These are phyloP conservation scores for Cossypha caffra DNA, from an alignment of 2,797 vertebrate species.

Conservation along the genomic window DNA sequence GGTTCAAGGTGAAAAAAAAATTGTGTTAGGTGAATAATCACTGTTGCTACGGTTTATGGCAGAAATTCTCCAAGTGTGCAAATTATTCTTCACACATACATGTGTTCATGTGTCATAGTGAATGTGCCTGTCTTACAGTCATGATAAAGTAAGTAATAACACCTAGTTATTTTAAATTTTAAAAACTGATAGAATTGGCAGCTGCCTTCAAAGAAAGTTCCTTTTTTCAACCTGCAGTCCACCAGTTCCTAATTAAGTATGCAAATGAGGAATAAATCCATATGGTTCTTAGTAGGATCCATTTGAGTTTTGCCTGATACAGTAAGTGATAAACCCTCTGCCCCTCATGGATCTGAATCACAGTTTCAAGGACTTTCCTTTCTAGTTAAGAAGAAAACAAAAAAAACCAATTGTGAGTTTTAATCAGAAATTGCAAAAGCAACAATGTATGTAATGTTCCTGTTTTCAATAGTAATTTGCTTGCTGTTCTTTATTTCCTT, in stretches of 20 bases:
- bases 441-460: neutral
- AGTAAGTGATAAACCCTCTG: neutral
- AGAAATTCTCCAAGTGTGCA: neutral
- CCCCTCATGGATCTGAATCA: neutral
- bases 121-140: neutral
- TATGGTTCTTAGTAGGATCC: neutral
- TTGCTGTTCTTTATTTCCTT: neutral
- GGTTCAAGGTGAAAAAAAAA: neutral
- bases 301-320: neutral
- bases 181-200: neutral
- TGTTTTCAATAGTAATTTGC: neutral
- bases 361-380: neutral
- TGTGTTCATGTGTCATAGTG: neutral
- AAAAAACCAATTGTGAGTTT: neutral
- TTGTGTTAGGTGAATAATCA: neutral
- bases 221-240: neutral
- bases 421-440: conserved; percentile 10
- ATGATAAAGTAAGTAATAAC: neutral
- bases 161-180: neutral
- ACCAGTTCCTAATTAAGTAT: neutral
- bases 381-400: neutral
- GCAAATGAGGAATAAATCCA: neutral
- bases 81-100: neutral
- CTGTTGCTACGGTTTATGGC: neutral
- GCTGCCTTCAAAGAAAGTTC: neutral